Conservation (phyloP, 2,888 invertebrate genomes). For the Xanthia icteritia region DNA sequence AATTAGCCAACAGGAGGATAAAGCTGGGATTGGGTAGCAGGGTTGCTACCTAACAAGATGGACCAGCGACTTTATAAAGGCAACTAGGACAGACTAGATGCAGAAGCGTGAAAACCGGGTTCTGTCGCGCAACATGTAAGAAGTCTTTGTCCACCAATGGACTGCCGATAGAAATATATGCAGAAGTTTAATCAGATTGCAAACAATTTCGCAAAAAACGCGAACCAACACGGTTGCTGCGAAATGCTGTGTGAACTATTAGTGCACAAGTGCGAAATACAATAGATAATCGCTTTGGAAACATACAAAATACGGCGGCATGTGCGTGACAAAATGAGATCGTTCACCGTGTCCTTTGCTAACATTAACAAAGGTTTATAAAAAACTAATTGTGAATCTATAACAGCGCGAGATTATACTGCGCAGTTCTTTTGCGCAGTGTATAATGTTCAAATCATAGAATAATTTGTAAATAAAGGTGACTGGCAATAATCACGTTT, state of each 20-base stretch:
- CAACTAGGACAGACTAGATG: background rate
- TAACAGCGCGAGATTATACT: conserved; percentile 68
- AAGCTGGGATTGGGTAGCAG: too few relatives aligned
- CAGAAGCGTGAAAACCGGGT: background rate
- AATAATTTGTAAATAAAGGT: conserved; percentile 50
- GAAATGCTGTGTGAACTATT: background rate
- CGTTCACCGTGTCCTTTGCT: conserved; percentile 72
- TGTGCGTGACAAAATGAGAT: conserved; percentile 51
- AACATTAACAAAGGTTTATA: conserved; percentile 65
- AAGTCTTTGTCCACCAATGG: background rate
- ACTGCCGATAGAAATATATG: background rate
- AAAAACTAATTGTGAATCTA: conserved; percentile 74
- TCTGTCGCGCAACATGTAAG: background rate
- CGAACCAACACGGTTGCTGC: background rate
- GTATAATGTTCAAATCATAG: conserved; percentile 44
- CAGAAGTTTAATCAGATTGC: background rate
- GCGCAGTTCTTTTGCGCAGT: conserved; percentile 72
- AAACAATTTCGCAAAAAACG: background rate
- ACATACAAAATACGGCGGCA: conserved; percentile 25
- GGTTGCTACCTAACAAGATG: background rate
- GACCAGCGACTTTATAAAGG: background rate
- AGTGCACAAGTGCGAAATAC: conserved; percentile 18
- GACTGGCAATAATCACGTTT: conserved; percentile 47
- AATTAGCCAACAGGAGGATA: background rate
- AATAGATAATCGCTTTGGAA: conserved; percentile 28